Evolutionary conservation across 2,113 vertebrate genomes (phyloP).

Genomic region (Oreotragus oreotragus): DNA sequence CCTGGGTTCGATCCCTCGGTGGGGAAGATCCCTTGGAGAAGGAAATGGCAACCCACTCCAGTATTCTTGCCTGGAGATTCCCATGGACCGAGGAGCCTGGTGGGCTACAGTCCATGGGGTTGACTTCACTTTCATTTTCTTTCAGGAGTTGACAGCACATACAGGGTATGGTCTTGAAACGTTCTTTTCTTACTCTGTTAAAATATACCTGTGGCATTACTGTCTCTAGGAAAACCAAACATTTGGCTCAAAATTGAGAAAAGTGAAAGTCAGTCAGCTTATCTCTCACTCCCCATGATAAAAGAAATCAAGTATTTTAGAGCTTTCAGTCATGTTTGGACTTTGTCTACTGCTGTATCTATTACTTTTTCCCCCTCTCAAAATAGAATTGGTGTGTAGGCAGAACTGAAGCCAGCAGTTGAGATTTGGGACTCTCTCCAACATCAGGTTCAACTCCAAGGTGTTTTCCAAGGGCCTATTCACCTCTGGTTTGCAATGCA

Average conservation of each 20-base stretch:
- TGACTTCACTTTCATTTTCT: no score
- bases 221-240: conserved; percentile 12
- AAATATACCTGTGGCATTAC: neutral
- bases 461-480: neutral
- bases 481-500: neutral
- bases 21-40: no score
- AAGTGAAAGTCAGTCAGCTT: conserved; percentile 70
- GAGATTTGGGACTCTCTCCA: neutral
- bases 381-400: neutral
- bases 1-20: no score
- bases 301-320: conserved; percentile 48
- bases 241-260: conserved; percentile 35
- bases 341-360: neutral
- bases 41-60: no score
- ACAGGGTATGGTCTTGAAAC: neutral
- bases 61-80: no score
- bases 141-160: neutral
- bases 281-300: conserved; percentile 57
- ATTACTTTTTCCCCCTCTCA: neutral
- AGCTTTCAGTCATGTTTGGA: neutral
- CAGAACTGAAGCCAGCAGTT: neutral
- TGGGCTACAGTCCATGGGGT: no score
- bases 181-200: neutral
- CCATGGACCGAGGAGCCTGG: no score
- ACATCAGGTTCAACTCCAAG: neutral